A percentile compares a stretch with the other conserved stretches of the same genome.
These are phyloP conservation scores for Cryptotermes secundus DNA, from an alignment of 1,140 invertebrate genomes.

Conservation along the genomic window DNA sequence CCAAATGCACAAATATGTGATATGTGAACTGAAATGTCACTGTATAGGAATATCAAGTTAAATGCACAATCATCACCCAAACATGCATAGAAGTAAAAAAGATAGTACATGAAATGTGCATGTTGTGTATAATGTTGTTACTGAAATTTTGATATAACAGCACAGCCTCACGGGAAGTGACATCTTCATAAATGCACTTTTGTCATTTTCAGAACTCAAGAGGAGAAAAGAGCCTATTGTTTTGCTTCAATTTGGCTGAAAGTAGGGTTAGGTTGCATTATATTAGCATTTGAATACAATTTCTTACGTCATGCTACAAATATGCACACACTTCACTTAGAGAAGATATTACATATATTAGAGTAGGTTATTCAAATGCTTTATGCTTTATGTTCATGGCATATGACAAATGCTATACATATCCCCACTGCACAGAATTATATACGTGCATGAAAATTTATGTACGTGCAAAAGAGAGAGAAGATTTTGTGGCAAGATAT, in stretches of 20 bases:
- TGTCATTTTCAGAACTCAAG: background rate
- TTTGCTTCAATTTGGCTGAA: background rate
- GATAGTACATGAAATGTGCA: background rate
- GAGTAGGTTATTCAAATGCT: background rate
- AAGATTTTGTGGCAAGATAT: conserved; percentile 6
- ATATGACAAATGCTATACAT: conserved; percentile 7
- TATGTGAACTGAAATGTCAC: conserved; percentile 4
- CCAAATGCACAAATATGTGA: conserved; percentile 17
- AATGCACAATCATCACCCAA: background rate
- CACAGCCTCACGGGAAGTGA: background rate
- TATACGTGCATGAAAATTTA: background rate
- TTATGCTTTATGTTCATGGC: background rate
- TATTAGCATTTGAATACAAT: background rate
- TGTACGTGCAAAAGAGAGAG: conserved; percentile 6
- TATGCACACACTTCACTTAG: background rate
- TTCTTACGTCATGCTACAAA: background rate
- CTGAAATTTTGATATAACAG: background rate
- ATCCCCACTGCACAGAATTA: background rate
- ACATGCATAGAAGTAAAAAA: background rate
- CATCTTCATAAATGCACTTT: background rate
- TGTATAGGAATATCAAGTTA: conserved; percentile 5
- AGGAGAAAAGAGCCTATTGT: background rate
- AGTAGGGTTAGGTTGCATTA: background rate
- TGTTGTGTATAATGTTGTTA: background rate
- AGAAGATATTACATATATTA: background rate